phyloP scores from a whole-genome alignment of 2,113 vertebrate genomes.

The Tragelaphus imberbis region DNA sequence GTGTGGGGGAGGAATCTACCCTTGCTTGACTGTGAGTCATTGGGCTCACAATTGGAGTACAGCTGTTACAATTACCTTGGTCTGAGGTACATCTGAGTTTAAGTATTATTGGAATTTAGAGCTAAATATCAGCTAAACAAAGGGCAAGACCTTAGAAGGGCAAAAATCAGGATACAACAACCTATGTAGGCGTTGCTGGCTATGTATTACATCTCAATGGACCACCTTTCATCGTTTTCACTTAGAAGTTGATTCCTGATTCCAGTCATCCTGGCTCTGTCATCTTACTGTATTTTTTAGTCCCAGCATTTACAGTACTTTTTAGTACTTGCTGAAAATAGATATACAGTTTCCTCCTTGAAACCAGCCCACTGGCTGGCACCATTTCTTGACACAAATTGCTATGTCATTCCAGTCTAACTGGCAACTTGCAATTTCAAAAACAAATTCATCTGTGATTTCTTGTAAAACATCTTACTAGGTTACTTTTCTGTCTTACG shows the following conservation, averaged over 20 bases:
- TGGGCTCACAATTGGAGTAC: neutral
- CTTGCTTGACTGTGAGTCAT: neutral
- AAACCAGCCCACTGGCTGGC: neutral
- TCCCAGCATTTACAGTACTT: neutral
- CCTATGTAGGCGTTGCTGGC: accelerated
- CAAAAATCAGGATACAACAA: neutral
- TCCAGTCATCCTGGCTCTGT: neutral
- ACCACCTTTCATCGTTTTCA: neutral
- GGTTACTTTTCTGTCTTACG: slow-evolving; percentile 63
- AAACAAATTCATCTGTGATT: slow-evolving; percentile 41
- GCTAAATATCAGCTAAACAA: neutral
- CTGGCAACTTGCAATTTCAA: slow-evolving; percentile 35
- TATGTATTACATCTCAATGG: neutral
- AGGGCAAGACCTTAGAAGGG: neutral
- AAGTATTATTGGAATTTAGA: neutral
- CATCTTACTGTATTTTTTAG: neutral
- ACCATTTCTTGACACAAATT: neutral
- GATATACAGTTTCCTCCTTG: neutral
- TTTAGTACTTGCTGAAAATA: slow-evolving; percentile 16
- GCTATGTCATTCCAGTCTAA: neutral
- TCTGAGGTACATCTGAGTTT: neutral
- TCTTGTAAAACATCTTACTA: slow-evolving; percentile 47
- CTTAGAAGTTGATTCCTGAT: neutral
- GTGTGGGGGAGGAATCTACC: neutral
- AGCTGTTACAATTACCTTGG: neutral